Conservation (phyloP, 1,140 invertebrate genomes). For the Pseudachorutes palmiensis region DNA sequence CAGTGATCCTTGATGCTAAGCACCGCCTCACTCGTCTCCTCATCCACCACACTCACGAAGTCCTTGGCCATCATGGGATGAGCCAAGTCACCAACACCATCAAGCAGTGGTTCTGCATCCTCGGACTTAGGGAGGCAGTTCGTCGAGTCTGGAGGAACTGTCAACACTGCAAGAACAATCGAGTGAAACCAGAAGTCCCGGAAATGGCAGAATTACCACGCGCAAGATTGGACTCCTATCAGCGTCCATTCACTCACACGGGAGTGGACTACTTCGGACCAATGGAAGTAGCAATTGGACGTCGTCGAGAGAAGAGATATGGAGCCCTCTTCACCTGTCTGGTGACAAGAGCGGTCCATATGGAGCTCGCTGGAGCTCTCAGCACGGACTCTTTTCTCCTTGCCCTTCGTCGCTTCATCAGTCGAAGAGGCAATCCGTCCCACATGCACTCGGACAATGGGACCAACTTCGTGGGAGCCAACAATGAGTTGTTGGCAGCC, state of each 20-base stretch:
- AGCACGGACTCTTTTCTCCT: slow-evolving; percentile 34
- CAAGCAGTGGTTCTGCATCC: slow-evolving; percentile 23
- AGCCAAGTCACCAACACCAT: slow-evolving; percentile 16
- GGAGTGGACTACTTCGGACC: slow-evolving; percentile 39
- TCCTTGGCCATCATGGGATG: slow-evolving; percentile 14
- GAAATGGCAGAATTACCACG: slow-evolving; percentile 32
- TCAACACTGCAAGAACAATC: slow-evolving; percentile 18
- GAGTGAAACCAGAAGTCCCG: slow-evolving; percentile 13
- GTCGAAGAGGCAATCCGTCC: slow-evolving; percentile 33
- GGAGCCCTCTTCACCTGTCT: slow-evolving; percentile 38
- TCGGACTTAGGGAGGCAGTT: slow-evolving; percentile 10
- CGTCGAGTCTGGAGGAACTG: slow-evolving; percentile 16
- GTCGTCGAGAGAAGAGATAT: slow-evolving; percentile 35
- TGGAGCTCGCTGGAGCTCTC: slow-evolving; percentile 39
- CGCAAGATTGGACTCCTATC: slow-evolving; percentile 9
- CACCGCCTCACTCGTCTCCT: slow-evolving; percentile 10
- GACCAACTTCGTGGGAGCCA: slow-evolving; percentile 43
- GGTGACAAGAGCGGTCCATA: slow-evolving; percentile 38
- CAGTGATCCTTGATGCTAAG: slow-evolving; percentile 20
- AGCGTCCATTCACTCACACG: slow-evolving; percentile 20
- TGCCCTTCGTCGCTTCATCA: slow-evolving; percentile 38
- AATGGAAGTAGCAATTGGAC: slow-evolving; percentile 24
- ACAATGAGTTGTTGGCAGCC: slow-evolving; percentile 23
- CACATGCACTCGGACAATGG: slow-evolving; percentile 42
- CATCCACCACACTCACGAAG: slow-evolving; percentile 13